Evolutionary conservation across 2,113 vertebrate genomes (phyloP).

Genomic region (Damaliscus lunatus): DNA sequence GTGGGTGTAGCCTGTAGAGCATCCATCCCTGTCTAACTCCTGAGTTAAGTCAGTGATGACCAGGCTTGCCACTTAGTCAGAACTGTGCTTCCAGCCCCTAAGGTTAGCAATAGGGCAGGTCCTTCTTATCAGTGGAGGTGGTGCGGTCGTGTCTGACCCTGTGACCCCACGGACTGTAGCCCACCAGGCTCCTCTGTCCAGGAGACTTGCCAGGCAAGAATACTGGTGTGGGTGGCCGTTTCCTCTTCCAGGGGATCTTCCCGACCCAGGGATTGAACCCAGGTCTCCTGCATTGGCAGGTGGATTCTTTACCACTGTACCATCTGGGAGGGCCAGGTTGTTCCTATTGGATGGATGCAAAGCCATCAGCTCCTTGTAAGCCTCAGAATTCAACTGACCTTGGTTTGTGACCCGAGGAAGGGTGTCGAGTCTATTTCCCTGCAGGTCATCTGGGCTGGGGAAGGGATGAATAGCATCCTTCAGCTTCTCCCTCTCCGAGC

Average conservation of each 20-base stretch:
- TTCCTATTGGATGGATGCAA: not conserved
- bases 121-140: not conserved
- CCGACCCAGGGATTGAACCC: not conserved
- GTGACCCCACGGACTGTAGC: not conserved
- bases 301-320: not conserved
- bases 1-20: too few species aligned
- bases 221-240: not conserved
- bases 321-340: not conserved
- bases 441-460: slow-evolving; percentile 27
- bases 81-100: too few species aligned
- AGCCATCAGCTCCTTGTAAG: not conserved
- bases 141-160: not conserved
- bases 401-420: not conserved
- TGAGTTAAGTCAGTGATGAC: not conserved
- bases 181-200: not conserved
- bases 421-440: not conserved
- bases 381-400: not conserved
- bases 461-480: slow-evolving; percentile 27
- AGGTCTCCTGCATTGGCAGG: not conserved
- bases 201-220: not conserved
- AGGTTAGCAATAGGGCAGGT: not conserved
- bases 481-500: slow-evolving; percentile 51
- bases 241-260: not conserved
- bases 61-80: not conserved
- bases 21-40: not conserved